These are phyloP conservation scores for Glossophaga mutica DNA, from an alignment of 2,797 vertebrate species.

Conservation along the genomic window DNA sequence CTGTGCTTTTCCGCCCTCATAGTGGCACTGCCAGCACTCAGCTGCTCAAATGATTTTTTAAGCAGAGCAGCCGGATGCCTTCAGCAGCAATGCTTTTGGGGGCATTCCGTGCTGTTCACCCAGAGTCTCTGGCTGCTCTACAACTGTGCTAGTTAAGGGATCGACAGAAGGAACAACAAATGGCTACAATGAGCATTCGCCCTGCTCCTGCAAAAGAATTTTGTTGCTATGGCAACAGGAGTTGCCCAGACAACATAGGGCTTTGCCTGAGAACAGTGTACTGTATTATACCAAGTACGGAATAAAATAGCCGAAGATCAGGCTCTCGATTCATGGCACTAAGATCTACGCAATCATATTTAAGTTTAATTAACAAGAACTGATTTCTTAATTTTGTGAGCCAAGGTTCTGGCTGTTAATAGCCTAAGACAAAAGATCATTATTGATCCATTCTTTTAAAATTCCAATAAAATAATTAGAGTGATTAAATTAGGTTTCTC, in stretches of 20 bases:
- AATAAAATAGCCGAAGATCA: conserved; percentile 27
- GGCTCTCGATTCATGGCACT: conserved; percentile 13
- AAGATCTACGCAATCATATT: conserved; percentile 54
- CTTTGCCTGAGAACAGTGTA: conserved; percentile 74
- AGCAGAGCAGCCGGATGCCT: conserved; percentile 73
- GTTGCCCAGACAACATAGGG: conserved; percentile 80
- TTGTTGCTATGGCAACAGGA: conserved; percentile 83
- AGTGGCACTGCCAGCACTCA: conserved; percentile 71
- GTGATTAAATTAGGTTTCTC: conserved; percentile 61
- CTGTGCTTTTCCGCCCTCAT: conserved; percentile 71
- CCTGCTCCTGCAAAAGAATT: conserved; percentile 75
- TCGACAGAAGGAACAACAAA: conserved; percentile 82
- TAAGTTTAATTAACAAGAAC: conserved; percentile 67
- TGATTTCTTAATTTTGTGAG: conserved; percentile 50
- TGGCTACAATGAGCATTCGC: conserved; percentile 83
- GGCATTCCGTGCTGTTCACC: conserved; percentile 76
- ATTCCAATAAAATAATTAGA: conserved; percentile 63
- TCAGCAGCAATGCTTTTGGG: conserved; percentile 69
- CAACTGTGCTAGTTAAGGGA: conserved; percentile 79
- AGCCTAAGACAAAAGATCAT: conserved; percentile 64
- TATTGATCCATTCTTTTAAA: conserved; percentile 63
- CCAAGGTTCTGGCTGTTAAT: conserved; percentile 44
- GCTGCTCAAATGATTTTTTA: conserved; percentile 73
- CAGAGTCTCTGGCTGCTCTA: conserved; percentile 78
- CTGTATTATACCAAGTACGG: conserved; percentile 50